Conservation (phyloP, 2,113 vertebrate species). For the Proteles cristata region DNA sequence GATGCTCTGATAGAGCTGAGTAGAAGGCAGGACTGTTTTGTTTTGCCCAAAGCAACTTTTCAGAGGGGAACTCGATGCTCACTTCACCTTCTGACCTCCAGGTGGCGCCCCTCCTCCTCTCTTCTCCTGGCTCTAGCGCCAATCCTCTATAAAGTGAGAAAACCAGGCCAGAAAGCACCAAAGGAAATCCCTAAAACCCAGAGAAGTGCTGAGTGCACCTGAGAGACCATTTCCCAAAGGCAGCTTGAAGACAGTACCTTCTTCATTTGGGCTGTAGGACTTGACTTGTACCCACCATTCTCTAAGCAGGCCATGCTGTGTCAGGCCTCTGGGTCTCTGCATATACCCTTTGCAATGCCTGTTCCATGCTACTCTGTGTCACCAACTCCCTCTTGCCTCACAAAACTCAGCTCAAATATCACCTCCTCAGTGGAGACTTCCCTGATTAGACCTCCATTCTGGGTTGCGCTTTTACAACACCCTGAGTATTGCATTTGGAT, state of each 20-base stretch:
- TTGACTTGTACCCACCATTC: not conserved
- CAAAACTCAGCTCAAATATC: not conserved
- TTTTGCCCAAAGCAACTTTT: not conserved
- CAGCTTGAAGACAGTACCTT: not conserved
- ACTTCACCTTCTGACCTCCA: not conserved
- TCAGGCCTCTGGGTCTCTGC: not conserved
- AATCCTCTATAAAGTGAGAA: not conserved
- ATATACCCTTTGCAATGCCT: not conserved
- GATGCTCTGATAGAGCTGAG: not conserved
- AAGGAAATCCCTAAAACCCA: not conserved
- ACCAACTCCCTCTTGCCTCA: not conserved
- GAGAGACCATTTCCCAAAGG: not conserved
- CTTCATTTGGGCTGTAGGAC: not conserved
- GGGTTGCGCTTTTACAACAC: not conserved
- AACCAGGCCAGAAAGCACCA: not conserved
- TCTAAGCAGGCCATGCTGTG: not conserved
- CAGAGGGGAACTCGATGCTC: not conserved
- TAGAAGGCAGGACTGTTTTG: not conserved
- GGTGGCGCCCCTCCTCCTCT: slow-evolving; percentile 11
- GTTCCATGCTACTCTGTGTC: not conserved
- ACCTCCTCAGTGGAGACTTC: not conserved
- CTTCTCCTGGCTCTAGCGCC: not conserved
- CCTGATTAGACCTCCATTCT: not conserved
- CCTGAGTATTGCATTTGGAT: not conserved
- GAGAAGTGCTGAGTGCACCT: not conserved